phyloP scores from a whole-genome alignment of 2,113 vertebrate species.

The Dinomys branickii region DNA sequence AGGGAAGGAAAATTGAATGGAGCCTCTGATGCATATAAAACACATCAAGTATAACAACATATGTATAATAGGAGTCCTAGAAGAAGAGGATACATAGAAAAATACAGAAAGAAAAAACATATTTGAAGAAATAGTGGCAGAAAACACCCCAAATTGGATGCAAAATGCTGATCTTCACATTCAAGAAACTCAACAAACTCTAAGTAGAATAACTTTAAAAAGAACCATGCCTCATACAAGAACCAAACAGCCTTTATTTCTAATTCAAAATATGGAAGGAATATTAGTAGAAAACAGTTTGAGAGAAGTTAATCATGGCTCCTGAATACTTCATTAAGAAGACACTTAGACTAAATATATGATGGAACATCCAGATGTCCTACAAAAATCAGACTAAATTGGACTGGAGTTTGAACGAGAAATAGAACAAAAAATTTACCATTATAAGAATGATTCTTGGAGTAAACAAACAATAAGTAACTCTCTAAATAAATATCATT shows the following conservation, averaged over 20 bases:
- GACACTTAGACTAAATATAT: neutral
- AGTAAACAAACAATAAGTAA: neutral
- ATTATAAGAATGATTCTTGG: neutral
- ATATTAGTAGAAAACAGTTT: neutral
- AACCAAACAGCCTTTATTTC: neutral
- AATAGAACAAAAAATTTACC: neutral
- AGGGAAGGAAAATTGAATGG: too few species aligned
- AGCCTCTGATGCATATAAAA: too few species aligned
- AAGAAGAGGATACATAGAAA: neutral
- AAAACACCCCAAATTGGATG: neutral
- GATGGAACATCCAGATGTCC: neutral
- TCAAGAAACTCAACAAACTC: neutral
- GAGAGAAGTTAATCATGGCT: neutral
- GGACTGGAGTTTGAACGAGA: neutral
- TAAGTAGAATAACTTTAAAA: neutral
- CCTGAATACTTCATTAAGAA: neutral
- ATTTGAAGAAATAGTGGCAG: conserved; percentile 17
- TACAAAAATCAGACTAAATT: conserved; percentile 32
- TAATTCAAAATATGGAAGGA: neutral
- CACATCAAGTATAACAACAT: too few species aligned
- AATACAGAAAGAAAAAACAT: neutral
- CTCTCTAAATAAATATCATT: neutral
- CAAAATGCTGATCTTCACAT: conserved; percentile 4
- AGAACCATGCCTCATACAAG: neutral
- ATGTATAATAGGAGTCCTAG: too few species aligned